Percentiles rank a stretch among this genome's conserved stretches.
Evolutionary conservation across 2,113 vertebrate genomes (phyloP).

Genomic region (Holacanthus passer): DNA sequence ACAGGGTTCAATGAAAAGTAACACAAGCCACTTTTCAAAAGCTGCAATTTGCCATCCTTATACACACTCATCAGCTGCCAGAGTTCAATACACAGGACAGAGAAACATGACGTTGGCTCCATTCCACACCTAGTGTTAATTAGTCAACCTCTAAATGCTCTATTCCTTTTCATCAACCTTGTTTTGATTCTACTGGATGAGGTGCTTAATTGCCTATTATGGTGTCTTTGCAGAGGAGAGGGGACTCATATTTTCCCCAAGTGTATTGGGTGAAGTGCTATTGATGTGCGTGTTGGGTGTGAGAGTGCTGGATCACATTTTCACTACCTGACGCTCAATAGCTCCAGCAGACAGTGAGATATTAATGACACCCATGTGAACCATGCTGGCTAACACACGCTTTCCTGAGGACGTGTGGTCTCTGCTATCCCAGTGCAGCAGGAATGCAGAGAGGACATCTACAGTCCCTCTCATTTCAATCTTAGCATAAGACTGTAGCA

Average conservation of each 20-base stretch:
- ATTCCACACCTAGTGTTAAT: conserved; percentile 50
- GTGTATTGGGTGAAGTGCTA: conserved; percentile 60
- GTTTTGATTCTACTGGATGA: conserved; percentile 68
- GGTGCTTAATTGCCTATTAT: conserved; percentile 80
- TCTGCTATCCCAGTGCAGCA: background rate
- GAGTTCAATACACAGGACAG: conserved; percentile 38
- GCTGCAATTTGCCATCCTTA: conserved; percentile 31
- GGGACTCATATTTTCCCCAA: conserved; percentile 61
- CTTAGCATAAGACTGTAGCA: background rate
- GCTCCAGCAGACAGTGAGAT: conserved; percentile 35
- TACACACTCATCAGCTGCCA: conserved; percentile 26
- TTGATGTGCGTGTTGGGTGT: conserved; percentile 29
- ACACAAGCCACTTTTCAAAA: conserved; percentile 40
- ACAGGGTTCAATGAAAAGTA: conserved; percentile 32
- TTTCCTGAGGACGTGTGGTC: background rate
- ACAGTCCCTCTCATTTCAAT: background rate
- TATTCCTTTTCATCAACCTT: conserved; percentile 67
- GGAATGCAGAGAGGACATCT: background rate
- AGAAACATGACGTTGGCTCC: conserved; percentile 49
- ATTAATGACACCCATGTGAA: conserved; percentile 54
- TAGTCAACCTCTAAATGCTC: conserved; percentile 64
- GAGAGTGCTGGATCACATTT: conserved; percentile 63
- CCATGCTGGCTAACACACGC: conserved; percentile 10
- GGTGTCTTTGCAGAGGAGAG: conserved; percentile 46
- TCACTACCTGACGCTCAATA: conserved; percentile 60